phyloP scores from a whole-genome alignment of 1,140 invertebrate genomes.

The Ectropis grisescens region DNA sequence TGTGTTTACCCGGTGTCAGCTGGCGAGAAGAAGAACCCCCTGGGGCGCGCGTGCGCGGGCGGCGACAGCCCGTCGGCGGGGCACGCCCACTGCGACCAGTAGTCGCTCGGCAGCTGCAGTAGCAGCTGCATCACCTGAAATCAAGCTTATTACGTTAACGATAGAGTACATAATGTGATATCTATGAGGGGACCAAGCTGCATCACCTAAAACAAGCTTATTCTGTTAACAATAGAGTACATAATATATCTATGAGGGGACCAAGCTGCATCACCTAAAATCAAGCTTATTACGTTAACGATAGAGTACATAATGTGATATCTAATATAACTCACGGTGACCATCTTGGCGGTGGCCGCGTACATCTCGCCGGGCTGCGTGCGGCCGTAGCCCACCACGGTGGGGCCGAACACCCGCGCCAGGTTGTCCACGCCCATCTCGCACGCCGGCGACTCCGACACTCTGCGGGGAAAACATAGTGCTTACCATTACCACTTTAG shows the following conservation, averaged over 20 bases:
- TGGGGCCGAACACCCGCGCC: constrained; percentile 86
- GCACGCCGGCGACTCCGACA: constrained; percentile 79
- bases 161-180: neutral
- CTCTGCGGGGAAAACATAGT: too few species aligned
- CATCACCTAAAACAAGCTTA: too few species aligned
- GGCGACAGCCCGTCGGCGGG: constrained; percentile 17
- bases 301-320: too few species aligned
- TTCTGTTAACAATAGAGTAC: too few species aligned
- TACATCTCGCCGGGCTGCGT: constrained; percentile 47
- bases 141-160: too few species aligned
- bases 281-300: too few species aligned
- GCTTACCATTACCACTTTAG: too few species aligned
- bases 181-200: too few species aligned
- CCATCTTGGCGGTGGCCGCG: constrained; percentile 45
- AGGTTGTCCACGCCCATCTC: constrained; percentile 85
- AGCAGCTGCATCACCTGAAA: constrained; percentile 49
- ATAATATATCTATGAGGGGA: too few species aligned
- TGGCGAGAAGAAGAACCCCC: constrained; percentile 56
- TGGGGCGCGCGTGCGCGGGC: constrained; percentile 13
- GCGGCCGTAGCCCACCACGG: constrained; percentile 78
- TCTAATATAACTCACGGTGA: constrained; percentile 42
- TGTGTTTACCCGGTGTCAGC: constrained; percentile 44
- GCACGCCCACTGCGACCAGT: constrained; percentile 59
- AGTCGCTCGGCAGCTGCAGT: constrained; percentile 38
- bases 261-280: too few species aligned